Base-by-base conservation (phyloP, 2,113 vertebrate species). In the Alouatta palliata region DNA sequence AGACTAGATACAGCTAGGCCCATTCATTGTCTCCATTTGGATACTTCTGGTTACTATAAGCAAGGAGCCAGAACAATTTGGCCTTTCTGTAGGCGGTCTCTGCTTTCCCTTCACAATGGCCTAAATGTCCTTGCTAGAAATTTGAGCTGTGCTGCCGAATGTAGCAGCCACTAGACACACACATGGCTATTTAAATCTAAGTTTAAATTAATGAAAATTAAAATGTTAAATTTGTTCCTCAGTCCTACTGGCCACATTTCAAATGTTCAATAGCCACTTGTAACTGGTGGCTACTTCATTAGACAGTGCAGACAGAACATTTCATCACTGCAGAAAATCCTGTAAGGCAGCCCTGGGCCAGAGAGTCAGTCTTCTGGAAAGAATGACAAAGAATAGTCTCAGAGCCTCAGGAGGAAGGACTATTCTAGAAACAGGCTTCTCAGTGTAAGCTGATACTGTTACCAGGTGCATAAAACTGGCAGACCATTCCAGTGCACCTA, bases 61-160 rank as follows among this genome's bases (percentile, higher is more conserved):
- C 56, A 95, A 83, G 14, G 43, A 86, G 75, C 82, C 68, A 68
- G 61, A 85, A 87, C 35, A 2, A 66, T 73, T 79, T n/a, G 20
- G 19, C 91, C 21, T 81, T 95, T 71, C 66, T 35, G 32, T 11
- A 71, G 40, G 8, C 94, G 17, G 45, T 86, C 56, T 87, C 80
- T 94, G 68, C 23, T 91, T n/a, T 75, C 80, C 56, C 25, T 96
- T 97, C 58, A 77, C 5, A 10, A 27, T 86, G 71, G 49, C 6
- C 56, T 93, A 76, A 93, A 96, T 20, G 14, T 79, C 32, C 43
- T 61, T 91, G 66, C 75, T 96, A 54, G 49, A 52, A 61, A 92
- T 79, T 25, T 71, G 87, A 90, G 37, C 52, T 73, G 12, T 35
- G 61, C 27, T 54, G 35, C 83, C 37, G 54, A 49, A 45, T 14